Evolutionary conservation across 2,797 vertebrate species (phyloP), one percentile per base, ranked within the genome.

Genomic region (Parauchenoglanis ngamensis): DNA sequence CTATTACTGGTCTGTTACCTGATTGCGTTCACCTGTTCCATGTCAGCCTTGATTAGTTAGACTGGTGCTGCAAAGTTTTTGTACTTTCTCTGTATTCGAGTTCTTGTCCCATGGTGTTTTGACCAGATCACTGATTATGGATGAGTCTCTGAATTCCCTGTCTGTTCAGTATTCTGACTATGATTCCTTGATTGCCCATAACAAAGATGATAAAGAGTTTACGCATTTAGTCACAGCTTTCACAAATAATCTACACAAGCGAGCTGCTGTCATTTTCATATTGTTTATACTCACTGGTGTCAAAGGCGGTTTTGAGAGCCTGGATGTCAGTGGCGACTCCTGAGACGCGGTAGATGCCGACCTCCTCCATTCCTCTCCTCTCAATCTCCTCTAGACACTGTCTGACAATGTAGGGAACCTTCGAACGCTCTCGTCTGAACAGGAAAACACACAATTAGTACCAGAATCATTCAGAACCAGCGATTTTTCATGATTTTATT

Each of bases 361-460:
- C 97, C 88, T 99, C 98, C 94, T 99, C 98, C 97, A 99, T 97
- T 7, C 98, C 98, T n/a, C 98, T 95, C 85, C 98, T 96, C 91
- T 99, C 98, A 0, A 99, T 98, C 94, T 99, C 98, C 92, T 99
- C 98, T 85, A 99, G 96, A 0, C 98, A 99, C 95, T 99, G 98
- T 82, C 98, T 96, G 83, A 99, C 98, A 0, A 99, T 98, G 95
- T 99, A 99, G 80, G 98, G 98, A 89, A 99, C 98, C 94, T 99
- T 99, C 4, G 98, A 99, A 46, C 97, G 95, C 92, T 99, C 98
- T 28, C 98, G 96, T 91, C 98, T 99, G 89, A 23, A 80, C 2
- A 31, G 44, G 35, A 67, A 40, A 15, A 86, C 21, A 63, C 21
- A 84, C 35, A 5, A 31, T 1, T 63, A 40, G 40, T 40, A 40